Base-by-base conservation (phyloP, 1,140 invertebrate genomes). In the Kradibia gibbosae region DNA sequence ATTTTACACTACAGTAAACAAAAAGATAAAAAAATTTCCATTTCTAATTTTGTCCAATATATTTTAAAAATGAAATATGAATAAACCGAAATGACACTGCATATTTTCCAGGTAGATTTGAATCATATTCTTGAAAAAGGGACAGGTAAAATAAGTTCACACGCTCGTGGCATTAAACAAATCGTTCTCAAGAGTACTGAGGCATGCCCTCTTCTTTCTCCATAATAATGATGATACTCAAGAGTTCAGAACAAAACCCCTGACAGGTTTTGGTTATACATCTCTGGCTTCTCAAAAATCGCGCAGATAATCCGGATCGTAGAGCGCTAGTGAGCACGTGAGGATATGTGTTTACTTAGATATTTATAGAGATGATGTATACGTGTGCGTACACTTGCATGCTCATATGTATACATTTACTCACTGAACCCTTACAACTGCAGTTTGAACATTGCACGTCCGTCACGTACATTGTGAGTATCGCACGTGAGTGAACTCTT, bases 401-500 rank as follows among this genome's bases (percentile, higher is more conserved):
- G 22, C n/a, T 8, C 22, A 17, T 22, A 34, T 28, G 11, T 71
- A 36, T 28, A 55, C 71, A 36, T 34, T 31, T 73, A 25, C 17
- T n/a, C 8, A 22, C 25, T n/a, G 0, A n/a, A 71, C 67, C 22
- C 36, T 45, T 28, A 28, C 42, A 1, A 34, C 22, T 45, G 39
- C 67, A 71, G 39, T 45, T 34, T 7, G 28, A 48, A 31, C 42
- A 42, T 28, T 20, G 39, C 45, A 73, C 72, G 57, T 80, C 65
- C 28, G 28, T 62, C 71, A 72, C 67, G 71, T 80, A 7, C 72
- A 57, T 45, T 20, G 55, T 11, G 60, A 57, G 17, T 20, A 31
- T n/a, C 42, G 65, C 45, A 78, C 62, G 79, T 74, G 79, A 80
- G 72, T 11, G 57, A 80, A 75, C 79, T 72, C 60, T n/a, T 45